Evolutionary conservation across 2,113 vertebrate genomes (phyloP), one percentile per base, ranked within the genome.

Genomic region (Taxidea taxus): DNA sequence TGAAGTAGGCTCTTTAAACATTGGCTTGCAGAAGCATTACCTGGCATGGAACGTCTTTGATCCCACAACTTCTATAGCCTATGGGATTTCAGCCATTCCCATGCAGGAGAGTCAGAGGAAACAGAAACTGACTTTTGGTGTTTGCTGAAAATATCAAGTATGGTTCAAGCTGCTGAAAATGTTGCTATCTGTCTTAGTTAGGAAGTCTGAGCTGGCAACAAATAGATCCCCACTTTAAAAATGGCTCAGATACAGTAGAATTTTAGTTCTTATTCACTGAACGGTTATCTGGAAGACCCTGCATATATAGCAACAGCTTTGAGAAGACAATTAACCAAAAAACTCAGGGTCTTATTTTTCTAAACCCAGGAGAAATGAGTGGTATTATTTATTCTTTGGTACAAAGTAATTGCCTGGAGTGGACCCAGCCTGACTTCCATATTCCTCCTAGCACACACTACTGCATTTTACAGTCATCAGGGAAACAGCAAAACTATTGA

Each of bases 1-100:
- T 15, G 20, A 92, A 87, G 84, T 42, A 51, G 83, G 87, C 75
- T 96, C 83, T 93, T 96, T 91, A 93, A 72, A 94, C 37, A 56
- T 51, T 54, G 39, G 37, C 90, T 93, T 94, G 51, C 29, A 54
- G 56, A 82, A 72, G 78, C 1, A 0, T 90, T 60, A 90, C 64
- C 87, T 92, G 74, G 27, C 78, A 70, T 39, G 44, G 47, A 47
- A 20, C 72, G 66, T 62, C 54, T 97, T 96, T 81, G 62, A 92
- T 95, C 60, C 39, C 72, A 68, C 29, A 92, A 51, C 60, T 74
- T 92, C 44, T 31, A 2, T 9, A 78, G 70, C 84, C 54, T 85
- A 11, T 77, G 87, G 51, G 47, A 87, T 92, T 97, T 88, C 39
- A 44, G 12, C 37, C 74, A 42, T 90, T 90, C 14, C 37, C 82